Percentiles rank a stretch among this genome's conserved stretches.
These are phyloP conservation scores for Drosophila atripex DNA, from an alignment of 2,888 invertebrate species.

Conservation along the genomic window DNA sequence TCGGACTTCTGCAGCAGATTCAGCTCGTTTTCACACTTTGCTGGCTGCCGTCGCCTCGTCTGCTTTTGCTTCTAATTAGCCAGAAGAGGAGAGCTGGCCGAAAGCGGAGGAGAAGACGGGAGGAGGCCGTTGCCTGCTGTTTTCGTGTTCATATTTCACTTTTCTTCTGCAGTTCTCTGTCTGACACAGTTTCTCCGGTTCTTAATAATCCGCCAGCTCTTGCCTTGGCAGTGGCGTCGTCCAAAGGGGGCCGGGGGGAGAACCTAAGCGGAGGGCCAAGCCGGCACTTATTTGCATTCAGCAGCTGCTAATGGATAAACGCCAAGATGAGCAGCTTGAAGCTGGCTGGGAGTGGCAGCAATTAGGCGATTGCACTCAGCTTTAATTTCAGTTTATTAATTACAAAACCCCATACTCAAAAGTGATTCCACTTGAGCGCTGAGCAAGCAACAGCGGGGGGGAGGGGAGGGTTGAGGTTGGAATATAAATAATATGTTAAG, in stretches of 20 bases:
- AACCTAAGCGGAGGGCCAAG: too few species aligned
- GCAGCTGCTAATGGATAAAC: background rate
- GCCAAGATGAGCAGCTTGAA: too few species aligned
- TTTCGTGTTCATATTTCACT: constrained; percentile 31
- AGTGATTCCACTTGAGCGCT: background rate
- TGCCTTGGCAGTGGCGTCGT: constrained; percentile 1
- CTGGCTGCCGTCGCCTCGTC: constrained; percentile 55
- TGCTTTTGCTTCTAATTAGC: constrained; percentile 61
- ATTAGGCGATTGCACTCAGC: background rate
- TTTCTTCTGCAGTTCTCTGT: constrained; percentile 16
- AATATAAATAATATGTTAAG: background rate
- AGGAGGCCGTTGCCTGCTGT: background rate
- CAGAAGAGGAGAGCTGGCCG: constrained; percentile 2
- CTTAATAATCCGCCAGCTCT: constrained; percentile 6
- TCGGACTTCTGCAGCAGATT: constrained; percentile 24
- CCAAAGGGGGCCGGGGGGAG: background rate
- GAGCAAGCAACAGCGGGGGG: background rate
- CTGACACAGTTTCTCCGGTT: constrained; percentile 32
- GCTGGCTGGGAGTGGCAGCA: background rate
- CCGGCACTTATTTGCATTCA: too few species aligned
- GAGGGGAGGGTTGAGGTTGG: background rate
- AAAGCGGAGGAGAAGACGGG: background rate
- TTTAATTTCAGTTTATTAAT: background rate
- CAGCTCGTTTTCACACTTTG: constrained; percentile 65
- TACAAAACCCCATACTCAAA: background rate